Evolutionary conservation across 2,113 vertebrate genomes (phyloP), one percentile per base, ranked within the genome.

Genomic region (Orthonyx spaldingii): DNA sequence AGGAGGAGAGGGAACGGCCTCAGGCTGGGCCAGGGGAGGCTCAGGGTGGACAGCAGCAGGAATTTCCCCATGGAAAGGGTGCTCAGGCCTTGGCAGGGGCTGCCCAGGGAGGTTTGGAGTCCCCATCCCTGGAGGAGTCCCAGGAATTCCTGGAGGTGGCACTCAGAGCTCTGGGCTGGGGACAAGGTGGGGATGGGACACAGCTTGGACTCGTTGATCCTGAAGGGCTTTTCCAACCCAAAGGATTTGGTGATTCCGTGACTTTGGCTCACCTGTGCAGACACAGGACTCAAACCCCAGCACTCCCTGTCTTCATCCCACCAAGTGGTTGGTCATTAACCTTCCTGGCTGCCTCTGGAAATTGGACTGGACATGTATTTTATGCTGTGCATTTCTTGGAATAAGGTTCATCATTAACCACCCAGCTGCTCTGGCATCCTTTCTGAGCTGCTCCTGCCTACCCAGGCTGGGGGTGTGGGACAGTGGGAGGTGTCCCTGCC

Each of bases 201-300:
- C 35, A 64, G 66, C 2, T 0, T 7, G 78, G 6, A 0, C 24
- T 55, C 5, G 0, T 0, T 20, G 55, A 14, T 8, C 71, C 7
- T 8, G n/a, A 22, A 28, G 71, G 22, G 35, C 0, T 56, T 56
- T 70, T 11, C 49, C 14, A 35, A 0, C 21, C 49, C 23, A 2
- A 23, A 3, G 2, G 35, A 37, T 70, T 16, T 2, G 0, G 63
- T 30, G 63, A 20, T 37, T 42, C 32, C 2, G 8, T 72, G 37
- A 7, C 17, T 68, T 28, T 8, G 47, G 27, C 39, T 63, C 8
- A 13, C 26, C 49, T 53, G 39, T 20, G 35, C 46, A 46, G 23
- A 28, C 35, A 24, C 17, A 23, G 47, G 39, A 33, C 66, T 70
- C 24, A 23, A 46, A 35, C 35, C 19, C 35, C 2, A 78, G 64